Evolutionary conservation across 2,113 vertebrate species (phyloP).

Genomic region (Sturnus vulgaris): DNA sequence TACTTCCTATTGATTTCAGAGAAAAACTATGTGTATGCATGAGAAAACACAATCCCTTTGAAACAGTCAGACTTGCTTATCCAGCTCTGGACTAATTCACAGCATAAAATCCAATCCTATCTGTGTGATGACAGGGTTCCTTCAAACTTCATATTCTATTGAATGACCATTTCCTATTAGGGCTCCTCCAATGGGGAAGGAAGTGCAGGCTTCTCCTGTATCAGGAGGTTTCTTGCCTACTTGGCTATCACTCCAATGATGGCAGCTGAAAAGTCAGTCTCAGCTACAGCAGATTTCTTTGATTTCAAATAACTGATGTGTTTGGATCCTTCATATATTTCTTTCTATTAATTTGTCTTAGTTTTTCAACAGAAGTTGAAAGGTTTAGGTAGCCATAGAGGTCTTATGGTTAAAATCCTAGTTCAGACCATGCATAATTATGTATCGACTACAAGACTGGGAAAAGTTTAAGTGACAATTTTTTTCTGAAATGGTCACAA

Average conservation of each 20-base stretch:
- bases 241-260: background rate
- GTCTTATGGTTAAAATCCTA: background rate
- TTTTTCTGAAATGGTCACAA: background rate
- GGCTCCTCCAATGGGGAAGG: background rate
- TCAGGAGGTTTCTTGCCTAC: background rate
- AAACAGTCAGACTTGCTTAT: background rate
- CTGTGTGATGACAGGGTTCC: background rate
- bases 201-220: background rate
- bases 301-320: background rate
- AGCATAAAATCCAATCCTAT: background rate
- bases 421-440: background rate
- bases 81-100: background rate
- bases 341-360: background rate
- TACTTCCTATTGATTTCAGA: background rate
- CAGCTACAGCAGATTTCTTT: background rate
- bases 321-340: background rate
- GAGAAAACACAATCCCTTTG: background rate
- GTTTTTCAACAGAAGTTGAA: background rate
- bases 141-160: background rate
- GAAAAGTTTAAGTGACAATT: background rate
- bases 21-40: background rate
- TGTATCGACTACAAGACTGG: background rate
- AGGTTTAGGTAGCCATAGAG: background rate
- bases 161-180: background rate
- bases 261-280: background rate